Evolutionary conservation across 2,888 invertebrate species (phyloP).

Genomic region (Apeira syringaria): DNA sequence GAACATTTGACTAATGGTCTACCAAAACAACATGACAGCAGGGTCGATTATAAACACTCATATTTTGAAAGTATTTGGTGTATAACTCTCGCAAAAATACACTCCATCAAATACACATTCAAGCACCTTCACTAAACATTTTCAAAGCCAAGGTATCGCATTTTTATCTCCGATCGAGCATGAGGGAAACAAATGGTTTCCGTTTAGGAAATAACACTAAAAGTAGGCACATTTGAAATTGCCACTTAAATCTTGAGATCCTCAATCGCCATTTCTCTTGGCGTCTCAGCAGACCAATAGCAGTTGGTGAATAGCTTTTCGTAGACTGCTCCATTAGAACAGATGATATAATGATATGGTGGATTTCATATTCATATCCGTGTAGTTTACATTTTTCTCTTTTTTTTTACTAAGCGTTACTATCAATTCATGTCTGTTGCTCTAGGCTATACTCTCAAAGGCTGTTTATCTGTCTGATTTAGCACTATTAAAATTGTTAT

Average conservation of each 20-base stretch:
- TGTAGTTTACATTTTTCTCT: too few relatives aligned
- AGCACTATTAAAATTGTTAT: too few relatives aligned
- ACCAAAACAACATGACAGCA: conserved; percentile 60
- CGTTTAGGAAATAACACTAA: conserved; percentile 82
- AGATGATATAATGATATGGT: conserved; percentile 10
- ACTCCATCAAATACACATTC: conserved; percentile 10
- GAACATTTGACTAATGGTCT: conserved; percentile 65
- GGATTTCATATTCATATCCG: too few relatives aligned
- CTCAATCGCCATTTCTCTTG: conserved; percentile 78
- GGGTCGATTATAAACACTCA: conserved; percentile 56
- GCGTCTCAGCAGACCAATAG: conserved; percentile 56
- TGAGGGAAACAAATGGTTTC: conserved; percentile 78
- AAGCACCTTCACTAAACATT: conserved; percentile 46
- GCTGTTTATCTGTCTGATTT: too few relatives aligned
- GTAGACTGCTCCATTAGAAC: conserved; percentile 9
- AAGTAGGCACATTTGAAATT: conserved; percentile 81
- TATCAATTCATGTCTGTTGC: too few relatives aligned
- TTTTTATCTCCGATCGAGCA: conserved; percentile 69
- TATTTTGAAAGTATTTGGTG: conserved; percentile 26
- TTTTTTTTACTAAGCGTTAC: too few relatives aligned
- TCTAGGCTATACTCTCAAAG: too few relatives aligned
- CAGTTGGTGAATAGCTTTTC: conserved; percentile 41
- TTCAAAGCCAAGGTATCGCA: conserved; percentile 51
- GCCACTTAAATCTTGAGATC: conserved; percentile 81
- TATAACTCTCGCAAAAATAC: conserved; percentile 9